phyloP scores from a whole-genome alignment of 2,888 invertebrate genomes.

The Empis stercorea region DNA sequence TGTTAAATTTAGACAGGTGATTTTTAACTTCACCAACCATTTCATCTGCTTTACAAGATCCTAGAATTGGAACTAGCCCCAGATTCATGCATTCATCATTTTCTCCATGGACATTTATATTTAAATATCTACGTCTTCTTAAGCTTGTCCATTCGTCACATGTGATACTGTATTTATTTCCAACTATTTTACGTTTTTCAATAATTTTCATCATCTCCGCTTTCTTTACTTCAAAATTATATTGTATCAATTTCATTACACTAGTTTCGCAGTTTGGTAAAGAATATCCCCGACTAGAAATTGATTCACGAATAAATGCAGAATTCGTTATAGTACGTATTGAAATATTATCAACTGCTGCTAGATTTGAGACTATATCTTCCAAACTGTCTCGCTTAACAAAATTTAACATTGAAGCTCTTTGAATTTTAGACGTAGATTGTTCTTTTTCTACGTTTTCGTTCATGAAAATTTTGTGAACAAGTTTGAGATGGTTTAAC shows the following conservation, averaged over 20 bases:
- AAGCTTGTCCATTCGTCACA: not conserved
- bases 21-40: conserved; percentile 1
- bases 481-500: not conserved
- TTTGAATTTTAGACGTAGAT: not conserved
- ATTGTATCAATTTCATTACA: not conserved
- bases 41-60: conserved; percentile 1
- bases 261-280: not conserved
- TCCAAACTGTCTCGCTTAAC: not conserved
- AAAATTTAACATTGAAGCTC: not conserved
- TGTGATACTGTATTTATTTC: not conserved
- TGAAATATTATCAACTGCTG: not conserved
- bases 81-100: conserved; percentile 1
- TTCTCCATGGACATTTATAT: not conserved
- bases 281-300: not conserved
- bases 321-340: not conserved
- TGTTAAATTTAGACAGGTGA: not conserved
- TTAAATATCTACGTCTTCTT: conserved; percentile 1
- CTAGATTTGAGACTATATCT: not conserved
- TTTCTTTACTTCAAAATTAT: not conserved
- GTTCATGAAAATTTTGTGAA: not conserved
- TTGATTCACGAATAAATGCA: not conserved
- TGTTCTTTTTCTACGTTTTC: not conserved
- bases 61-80: conserved; percentile 1
- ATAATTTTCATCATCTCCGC: not conserved
- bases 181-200: not conserved